Percentiles rank a stretch among this genome's conserved stretches.
phyloP scores from a whole-genome alignment of 2,888 invertebrate species.

The Asteroscopus sphinx region DNA sequence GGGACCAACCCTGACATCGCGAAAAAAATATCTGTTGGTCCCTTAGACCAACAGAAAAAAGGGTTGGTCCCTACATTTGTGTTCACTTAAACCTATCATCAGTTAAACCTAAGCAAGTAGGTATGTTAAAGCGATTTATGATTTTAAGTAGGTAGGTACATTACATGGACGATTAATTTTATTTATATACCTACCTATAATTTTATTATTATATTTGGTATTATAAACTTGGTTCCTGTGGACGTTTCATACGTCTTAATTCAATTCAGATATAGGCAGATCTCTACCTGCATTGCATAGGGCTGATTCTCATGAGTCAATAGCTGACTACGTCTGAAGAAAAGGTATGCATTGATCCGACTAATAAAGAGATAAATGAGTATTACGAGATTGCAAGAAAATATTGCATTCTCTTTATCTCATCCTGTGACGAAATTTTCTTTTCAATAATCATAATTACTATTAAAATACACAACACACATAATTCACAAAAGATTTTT shows the following conservation, averaged over 20 bases:
- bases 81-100: too few relatives aligned
- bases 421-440: too few relatives aligned
- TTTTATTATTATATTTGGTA: not conserved
- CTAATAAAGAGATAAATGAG: not conserved
- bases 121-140: not conserved
- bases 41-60: too few relatives aligned
- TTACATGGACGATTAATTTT: not conserved
- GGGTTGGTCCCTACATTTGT: too few relatives aligned
- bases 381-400: too few relatives aligned
- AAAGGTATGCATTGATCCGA: not conserved
- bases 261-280: not conserved
- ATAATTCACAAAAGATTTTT: too few relatives aligned
- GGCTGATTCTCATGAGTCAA: not conserved
- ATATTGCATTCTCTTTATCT: too few relatives aligned
- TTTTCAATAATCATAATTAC: too few relatives aligned
- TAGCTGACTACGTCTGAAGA: not conserved
- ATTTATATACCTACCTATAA: too few relatives aligned
- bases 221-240: conserved; percentile 23
- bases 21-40: too few relatives aligned
- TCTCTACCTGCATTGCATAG: not conserved
- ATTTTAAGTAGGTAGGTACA: not conserved
- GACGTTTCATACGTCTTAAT: not conserved
- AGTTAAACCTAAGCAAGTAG: conserved; percentile 23
- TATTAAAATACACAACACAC: too few relatives aligned
- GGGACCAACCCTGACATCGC: too few relatives aligned